Percentiles rank a stretch among this genome's conserved stretches.
These are phyloP conservation scores for Gonatopus flavifemur DNA, from an alignment of 1,140 invertebrate species.

Conservation along the genomic window DNA sequence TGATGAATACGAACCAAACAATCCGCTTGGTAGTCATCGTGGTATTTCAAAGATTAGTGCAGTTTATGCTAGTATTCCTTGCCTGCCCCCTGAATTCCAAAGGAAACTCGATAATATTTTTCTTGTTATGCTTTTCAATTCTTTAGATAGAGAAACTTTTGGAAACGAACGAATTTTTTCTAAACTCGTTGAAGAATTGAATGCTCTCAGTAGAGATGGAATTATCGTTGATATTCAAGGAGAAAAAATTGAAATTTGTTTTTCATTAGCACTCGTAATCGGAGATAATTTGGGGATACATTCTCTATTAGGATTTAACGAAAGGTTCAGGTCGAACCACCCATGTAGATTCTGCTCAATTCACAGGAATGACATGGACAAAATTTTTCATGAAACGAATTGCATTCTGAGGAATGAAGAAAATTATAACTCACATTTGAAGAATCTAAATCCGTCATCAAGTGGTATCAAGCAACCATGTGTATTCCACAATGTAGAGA, in stretches of 20 bases:
- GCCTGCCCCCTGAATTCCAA: background rate
- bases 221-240: background rate
- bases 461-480: background rate
- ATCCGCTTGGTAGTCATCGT: background rate
- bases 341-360: background rate
- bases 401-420: background rate
- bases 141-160: background rate
- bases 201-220: no score
- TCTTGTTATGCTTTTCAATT: background rate
- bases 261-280: background rate
- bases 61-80: background rate
- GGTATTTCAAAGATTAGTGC: background rate
- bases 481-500: background rate
- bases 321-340: background rate
- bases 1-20: background rate
- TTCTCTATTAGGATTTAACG: background rate
- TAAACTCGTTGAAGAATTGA: background rate
- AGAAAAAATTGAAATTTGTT: background rate
- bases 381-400: background rate
- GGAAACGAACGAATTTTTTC: background rate
- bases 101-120: background rate
- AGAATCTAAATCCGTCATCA: background rate
- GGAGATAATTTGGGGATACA: background rate
- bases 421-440: background rate
- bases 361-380: background rate